Evolutionary conservation across 2,888 invertebrate genomes (phyloP).

Genomic region (Euplexia lucipara): DNA sequence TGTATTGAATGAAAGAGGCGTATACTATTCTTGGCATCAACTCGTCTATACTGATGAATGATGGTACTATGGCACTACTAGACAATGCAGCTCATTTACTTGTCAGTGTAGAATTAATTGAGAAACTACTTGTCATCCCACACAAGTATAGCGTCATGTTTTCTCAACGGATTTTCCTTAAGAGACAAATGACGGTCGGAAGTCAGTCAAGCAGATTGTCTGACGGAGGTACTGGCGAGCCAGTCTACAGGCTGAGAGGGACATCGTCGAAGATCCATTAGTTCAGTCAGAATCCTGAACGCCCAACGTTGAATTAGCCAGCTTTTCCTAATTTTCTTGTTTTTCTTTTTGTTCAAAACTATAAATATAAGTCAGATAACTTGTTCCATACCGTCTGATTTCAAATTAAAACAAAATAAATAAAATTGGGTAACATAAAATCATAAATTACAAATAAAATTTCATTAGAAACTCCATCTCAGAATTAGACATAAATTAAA

Average conservation of each 20-base stretch:
- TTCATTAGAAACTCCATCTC: too few relatives aligned
- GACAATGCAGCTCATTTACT: slow-evolving; percentile 6
- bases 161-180: slow-evolving; percentile 12
- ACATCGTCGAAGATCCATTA: too few relatives aligned
- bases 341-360: too few relatives aligned
- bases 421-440: too few relatives aligned
- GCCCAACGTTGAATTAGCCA: too few relatives aligned
- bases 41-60: not conserved
- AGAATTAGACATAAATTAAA: too few relatives aligned
- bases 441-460: too few relatives aligned
- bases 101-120: slow-evolving; percentile 1
- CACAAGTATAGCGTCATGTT: slow-evolving; percentile 17
- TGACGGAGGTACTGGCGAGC: not conserved
- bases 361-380: too few relatives aligned
- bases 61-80: not conserved
- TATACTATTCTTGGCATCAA: not conserved
- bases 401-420: too few relatives aligned
- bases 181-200: not conserved
- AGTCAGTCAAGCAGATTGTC: slow-evolving; percentile 11
- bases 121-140: slow-evolving; percentile 14
- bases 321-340: too few relatives aligned
- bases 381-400: too few relatives aligned
- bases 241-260: not conserved
- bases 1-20: not conserved
- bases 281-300: too few relatives aligned